Evolutionary conservation across 2,113 vertebrate species (phyloP).

Genomic region (Cepphus grylle): DNA sequence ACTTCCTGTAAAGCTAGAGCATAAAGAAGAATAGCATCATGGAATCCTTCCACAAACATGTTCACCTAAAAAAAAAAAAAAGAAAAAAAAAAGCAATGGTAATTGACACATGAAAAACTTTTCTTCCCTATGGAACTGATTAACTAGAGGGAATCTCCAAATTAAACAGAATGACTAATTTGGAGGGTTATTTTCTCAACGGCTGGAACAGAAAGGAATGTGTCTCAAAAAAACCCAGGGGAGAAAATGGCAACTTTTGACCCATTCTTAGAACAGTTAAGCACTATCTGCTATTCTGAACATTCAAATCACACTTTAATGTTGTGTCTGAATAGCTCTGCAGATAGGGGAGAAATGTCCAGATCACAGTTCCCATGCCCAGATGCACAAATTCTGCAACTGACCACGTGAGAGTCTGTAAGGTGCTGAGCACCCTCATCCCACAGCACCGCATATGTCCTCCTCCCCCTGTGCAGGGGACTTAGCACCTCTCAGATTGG

Average conservation of each 20-base stretch:
- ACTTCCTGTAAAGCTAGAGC: conserved; percentile 89
- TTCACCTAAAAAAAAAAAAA: conserved; percentile 82
- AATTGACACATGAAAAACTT: neutral
- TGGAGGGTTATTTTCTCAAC: neutral
- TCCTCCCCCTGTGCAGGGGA: neutral
- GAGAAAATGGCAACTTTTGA: neutral
- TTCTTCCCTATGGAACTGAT: neutral
- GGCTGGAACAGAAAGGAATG: neutral
- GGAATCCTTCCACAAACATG: conserved; percentile 98
- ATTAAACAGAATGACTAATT: neutral
- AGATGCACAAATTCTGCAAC: neutral
- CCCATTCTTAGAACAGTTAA: neutral
- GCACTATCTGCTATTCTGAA: neutral
- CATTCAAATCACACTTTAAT: neutral
- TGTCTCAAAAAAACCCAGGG: neutral
- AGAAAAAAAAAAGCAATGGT: conserved; percentile 9
- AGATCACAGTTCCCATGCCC: neutral
- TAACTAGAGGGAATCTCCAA: neutral
- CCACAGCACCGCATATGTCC: neutral
- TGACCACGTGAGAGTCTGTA: neutral
- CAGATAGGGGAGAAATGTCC: neutral
- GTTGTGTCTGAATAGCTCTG: conserved; percentile 8
- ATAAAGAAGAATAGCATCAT: conserved; percentile 92
- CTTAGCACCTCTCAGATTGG: neutral
- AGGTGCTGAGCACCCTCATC: neutral